A percentile compares a stretch with the other conserved stretches of the same genome.
Evolutionary conservation across 2,113 vertebrate genomes (phyloP).

Genomic region (Vulpes lagopus): DNA sequence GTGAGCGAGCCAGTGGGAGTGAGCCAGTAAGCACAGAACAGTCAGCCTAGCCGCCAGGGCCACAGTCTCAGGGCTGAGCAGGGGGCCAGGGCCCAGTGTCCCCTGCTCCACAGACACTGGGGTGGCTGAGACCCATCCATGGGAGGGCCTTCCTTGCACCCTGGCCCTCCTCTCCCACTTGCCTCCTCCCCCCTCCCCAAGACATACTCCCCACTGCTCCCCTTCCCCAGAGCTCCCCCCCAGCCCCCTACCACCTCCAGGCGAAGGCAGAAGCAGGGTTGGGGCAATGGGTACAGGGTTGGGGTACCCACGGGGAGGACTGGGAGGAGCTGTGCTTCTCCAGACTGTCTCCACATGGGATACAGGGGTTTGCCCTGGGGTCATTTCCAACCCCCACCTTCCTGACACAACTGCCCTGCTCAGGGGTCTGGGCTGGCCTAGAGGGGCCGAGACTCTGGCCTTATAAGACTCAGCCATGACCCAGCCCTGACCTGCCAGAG

Average conservation of each 20-base stretch:
- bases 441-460: not conserved
- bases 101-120: not conserved
- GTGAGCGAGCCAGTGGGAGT: too few relatives aligned
- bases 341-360: too few relatives aligned
- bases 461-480: fast-evolving
- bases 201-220: not conserved
- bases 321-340: too few relatives aligned
- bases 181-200: not conserved
- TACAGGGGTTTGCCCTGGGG: too few relatives aligned
- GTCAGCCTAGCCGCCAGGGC: too few relatives aligned
- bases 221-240: not conserved
- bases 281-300: not conserved
- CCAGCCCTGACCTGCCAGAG: not conserved
- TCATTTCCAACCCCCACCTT: not conserved
- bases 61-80: not conserved
- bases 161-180: not conserved
- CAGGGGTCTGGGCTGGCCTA: not conserved
- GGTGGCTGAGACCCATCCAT: not conserved
- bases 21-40: too few relatives aligned
- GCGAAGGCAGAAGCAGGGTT: not conserved
- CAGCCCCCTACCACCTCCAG: too few relatives aligned
- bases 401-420: not conserved
- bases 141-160: not conserved
- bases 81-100: not conserved
- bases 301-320: not conserved